phyloP scores from a whole-genome alignment of 1,140 invertebrate species.

The Parasteatoda tepidariorum region DNA sequence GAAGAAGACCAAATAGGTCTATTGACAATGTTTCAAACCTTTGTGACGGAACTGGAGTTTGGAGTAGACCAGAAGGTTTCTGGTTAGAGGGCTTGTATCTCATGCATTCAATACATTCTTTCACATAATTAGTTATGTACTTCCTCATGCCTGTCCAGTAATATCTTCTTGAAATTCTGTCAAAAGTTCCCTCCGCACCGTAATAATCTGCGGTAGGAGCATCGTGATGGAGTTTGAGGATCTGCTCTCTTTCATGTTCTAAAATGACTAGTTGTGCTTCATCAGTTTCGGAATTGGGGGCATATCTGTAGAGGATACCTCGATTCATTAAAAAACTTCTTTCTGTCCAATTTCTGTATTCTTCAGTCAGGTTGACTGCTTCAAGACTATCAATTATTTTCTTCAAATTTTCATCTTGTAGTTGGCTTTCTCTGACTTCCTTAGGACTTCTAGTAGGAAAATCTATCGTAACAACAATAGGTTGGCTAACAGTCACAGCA shows the following conservation, averaged over 20 bases:
- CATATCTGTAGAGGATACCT: not conserved
- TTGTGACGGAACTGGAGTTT: not conserved
- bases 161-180: not conserved
- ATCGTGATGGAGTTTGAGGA: slow-evolving; percentile 18
- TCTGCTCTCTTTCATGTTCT: not conserved
- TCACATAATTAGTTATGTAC: slow-evolving; percentile 28
- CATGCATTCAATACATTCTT: not conserved
- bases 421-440: not conserved
- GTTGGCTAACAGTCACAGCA: not conserved
- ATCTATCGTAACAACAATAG: not conserved
- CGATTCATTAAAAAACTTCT: not conserved
- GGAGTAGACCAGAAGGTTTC: not conserved
- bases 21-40: slow-evolving; percentile 15
- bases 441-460: not conserved
- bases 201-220: slow-evolving; percentile 21
- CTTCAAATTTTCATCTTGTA: not conserved
- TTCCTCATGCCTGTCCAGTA: slow-evolving; percentile 9
- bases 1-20: slow-evolving; percentile 12
- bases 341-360: not conserved
- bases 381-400: not conserved
- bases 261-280: not conserved
- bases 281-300: not conserved
- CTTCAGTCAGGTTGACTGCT: not conserved
- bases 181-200: not conserved
- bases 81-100: slow-evolving; percentile 15